Percentiles rank a stretch among this genome's conserved stretches.
These are phyloP conservation scores for Pelusios castaneus DNA, from an alignment of 2,113 vertebrate genomes.

Conservation along the genomic window DNA sequence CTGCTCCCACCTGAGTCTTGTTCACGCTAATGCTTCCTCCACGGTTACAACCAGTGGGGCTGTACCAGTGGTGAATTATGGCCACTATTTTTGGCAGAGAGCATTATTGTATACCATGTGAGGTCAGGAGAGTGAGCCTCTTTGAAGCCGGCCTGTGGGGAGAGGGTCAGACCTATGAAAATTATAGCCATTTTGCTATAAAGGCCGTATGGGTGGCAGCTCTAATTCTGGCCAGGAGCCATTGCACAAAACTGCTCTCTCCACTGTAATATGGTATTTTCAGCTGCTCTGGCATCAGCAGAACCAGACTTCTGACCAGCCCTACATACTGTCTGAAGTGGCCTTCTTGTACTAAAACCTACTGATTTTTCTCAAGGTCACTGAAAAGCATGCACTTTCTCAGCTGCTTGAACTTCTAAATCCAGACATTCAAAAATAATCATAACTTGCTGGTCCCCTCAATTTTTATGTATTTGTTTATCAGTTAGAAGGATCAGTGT, in stretches of 20 bases:
- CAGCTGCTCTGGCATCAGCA: not conserved
- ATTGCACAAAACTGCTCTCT: not conserved
- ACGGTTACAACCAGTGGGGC: fast-evolving
- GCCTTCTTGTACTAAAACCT: fast-evolving
- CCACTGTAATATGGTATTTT: fast-evolving
- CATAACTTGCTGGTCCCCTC: not conserved
- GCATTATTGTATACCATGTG: fast-evolving
- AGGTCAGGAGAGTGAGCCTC: not conserved
- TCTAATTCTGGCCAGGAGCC: not conserved
- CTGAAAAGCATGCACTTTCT: not conserved
- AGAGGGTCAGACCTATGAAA: not conserved
- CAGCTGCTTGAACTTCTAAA: not conserved
- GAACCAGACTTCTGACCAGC: fast-evolving
- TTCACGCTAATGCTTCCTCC: fast-evolving
- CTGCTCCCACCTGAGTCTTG: fast-evolving
- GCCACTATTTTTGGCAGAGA: not conserved
- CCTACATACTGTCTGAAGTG: not conserved
- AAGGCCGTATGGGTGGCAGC: not conserved
- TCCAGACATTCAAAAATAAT: not conserved
- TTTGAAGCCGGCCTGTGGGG: not conserved
- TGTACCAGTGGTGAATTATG: not conserved
- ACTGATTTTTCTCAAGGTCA: not conserved
- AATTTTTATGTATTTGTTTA: not conserved
- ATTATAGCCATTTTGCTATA: not conserved
- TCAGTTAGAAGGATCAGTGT: not conserved